Evolutionary conservation across 2,888 invertebrate genomes (phyloP), one percentile per base, ranked within the genome.

Genomic region (Athetis lepigone): DNA sequence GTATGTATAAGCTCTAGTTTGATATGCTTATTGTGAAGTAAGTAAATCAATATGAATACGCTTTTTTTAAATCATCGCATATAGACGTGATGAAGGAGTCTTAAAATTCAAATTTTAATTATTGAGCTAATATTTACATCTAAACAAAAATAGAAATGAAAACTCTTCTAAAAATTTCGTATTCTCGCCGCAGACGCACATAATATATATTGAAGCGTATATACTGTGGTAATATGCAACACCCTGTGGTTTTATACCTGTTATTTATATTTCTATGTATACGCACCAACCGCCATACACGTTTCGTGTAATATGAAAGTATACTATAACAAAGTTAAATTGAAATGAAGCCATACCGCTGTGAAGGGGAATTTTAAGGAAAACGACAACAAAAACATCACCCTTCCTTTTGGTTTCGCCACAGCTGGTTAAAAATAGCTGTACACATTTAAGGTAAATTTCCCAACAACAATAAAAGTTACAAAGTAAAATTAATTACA

Each of bases 161-260:
- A n/a, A n/a, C n/a, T n/a, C n/a, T n/a, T n/a, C n/a, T n/a, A n/a
- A n/a, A n/a, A n/a, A n/a, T n/a, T n/a, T 39, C 36, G 8, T 56
- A 64, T 54, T 58, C 66, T 39, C 45, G 21, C 43, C 56, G 58
- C 70, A 59, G 57, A 39, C 54, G 13, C n/a, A 25, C 45, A 59
- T 69, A 69, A 25, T 42, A 59, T 69, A 69, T 69, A 72, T 75
- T 62, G 70, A 59, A 25, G 55, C 42, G 52, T 50, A 56, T 67
- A 54, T 21, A n/a, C 18, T 72, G 75, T 47, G 65, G 69, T 56
- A 42, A 62, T 52, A 55, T 58, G 57, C 40, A 68, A 75, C 58
- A 50, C 42, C 63, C 52, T 61, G 72, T 25, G 78, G 77, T 78
- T 59, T 61, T 27, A 62, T 74, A 55, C n/a, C n/a, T n/a, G n/a